Evolutionary conservation across 2,113 vertebrate species (phyloP), one percentile per base, ranked within the genome.

Genomic region (Gobius niger): DNA sequence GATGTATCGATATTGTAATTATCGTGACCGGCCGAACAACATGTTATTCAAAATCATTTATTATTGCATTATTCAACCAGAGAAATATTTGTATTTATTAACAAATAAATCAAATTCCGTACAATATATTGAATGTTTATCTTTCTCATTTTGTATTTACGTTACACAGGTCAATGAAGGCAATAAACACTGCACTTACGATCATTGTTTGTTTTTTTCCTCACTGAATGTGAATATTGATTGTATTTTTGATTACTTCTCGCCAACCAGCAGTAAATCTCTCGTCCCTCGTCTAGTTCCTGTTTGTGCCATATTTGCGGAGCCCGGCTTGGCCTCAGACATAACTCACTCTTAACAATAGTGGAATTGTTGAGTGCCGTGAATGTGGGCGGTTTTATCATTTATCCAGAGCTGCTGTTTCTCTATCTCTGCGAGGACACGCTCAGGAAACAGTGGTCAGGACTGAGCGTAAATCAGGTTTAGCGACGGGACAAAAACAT

Each of bases 261-360:
- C 9, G 34, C 57, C 42, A 19, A 10, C 5, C 19, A 11, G 13
- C 53, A 56, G 53, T 60, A 42, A 42, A 41, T 60, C 40, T 24
- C 14, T 54, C 1, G 15, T n/a, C 14, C 9, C 7, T 14, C 13
- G 57, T 7, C 14, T 41, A 40, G 14, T 42, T 54, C 52, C 18
- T 44, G 40, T 44, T 60, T 44, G 40, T 60, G 40, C 14, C 57
- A n/a, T n/a, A 6, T 44, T 44, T 56, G 52, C 18, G 2, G n/a
- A 18, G 18, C 9, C 12, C 34, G 56, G 15, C 56, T 41, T 11
- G 5, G 56, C 15, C 57, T 60, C 40, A 60, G 40, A 60, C 57
- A 60, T 42, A 60, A 42, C 41, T 60, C 57, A 8, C 14, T 44
- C 57, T 44, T 44, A 42, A 60, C 57, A 60, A 60, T 60, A 60